Evolutionary conservation across 2,113 vertebrate genomes (phyloP), one percentile per base, ranked within the genome.

Genomic region (Gopherus evgoodei): DNA sequence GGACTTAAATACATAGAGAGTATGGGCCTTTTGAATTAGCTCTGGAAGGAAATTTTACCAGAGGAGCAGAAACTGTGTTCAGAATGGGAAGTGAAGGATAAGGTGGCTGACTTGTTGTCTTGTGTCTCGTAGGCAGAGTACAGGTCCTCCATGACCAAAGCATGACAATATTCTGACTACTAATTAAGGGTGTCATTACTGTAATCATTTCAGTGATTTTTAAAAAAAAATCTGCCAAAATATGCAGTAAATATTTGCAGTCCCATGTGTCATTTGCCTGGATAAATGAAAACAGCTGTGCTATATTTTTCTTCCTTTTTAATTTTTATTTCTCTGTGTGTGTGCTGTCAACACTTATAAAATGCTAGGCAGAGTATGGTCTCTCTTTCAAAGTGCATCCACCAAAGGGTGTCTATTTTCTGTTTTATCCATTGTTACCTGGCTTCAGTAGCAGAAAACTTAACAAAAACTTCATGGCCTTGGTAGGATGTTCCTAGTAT

Each of bases 341-440:
- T 27, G 84, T 90, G 91, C 89, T 92, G 89, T 93, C 11, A 65
- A 57, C 3, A 42, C 56, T 53, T 89, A 69, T 90, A 78, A 91
- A 93, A 90, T 69, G 75, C 56, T 83, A 57, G 62, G 44, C 38
- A n/a, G 29, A 50, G 11, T 91, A 83, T 80, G 38, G 22, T 86
- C 49, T 53, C 84, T 83, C 38, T 96, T 95, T 56, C 21, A 42
- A 29, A 91, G 24, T 25, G 24, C 3, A 92, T 87, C 42, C 83
- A 69, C 94, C 82, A 93, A 87, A 89, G 78, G 22, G 81, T 11
- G 42, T 96, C 29, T 65, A 16, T 65, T 65, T 65, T 93, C 29
- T 52, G 53, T 54, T 85, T 83, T 83, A 35, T 75, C 80, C 38
- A 49, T 91, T 79, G 72, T 44, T 78, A 81, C 5, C 8, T 90